Percentiles rank a stretch among this genome's conserved stretches.
These are phyloP conservation scores for Netelia melanura DNA, from an alignment of 2,888 invertebrate genomes.

Conservation along the genomic window DNA sequence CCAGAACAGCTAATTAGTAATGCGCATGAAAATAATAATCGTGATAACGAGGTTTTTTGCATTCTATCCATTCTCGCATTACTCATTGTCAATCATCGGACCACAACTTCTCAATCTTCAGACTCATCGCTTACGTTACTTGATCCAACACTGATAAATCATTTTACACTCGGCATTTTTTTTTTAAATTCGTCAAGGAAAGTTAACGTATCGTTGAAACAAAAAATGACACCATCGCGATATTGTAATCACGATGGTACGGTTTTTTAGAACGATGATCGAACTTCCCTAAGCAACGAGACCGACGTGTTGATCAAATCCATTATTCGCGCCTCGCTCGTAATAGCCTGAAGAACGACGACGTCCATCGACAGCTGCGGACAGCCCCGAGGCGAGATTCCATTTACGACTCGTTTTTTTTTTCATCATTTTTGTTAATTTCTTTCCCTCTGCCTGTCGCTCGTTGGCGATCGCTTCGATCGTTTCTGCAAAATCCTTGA, in stretches of 20 bases:
- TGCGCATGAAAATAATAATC: no score
- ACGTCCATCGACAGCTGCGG: slow-evolving; percentile 38
- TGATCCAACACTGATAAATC: no score
- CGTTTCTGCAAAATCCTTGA: slow-evolving; percentile 28
- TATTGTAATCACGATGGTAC: neutral
- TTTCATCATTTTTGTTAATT: neutral
- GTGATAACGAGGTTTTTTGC: no score
- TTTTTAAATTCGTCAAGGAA: no score
- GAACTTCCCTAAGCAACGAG: slow-evolving; percentile 15
- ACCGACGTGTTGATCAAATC: slow-evolving; percentile 30
- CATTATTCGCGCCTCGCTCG: slow-evolving; percentile 13
- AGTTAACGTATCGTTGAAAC: neutral
- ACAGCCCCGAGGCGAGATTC: slow-evolving; percentile 40
- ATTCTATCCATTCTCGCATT: no score
- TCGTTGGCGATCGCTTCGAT: neutral
- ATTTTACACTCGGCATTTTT: no score
- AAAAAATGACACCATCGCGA: neutral
- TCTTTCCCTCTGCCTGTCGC: neutral
- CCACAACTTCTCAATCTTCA: no score
- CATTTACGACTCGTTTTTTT: slow-evolving; percentile 25
- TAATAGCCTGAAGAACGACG: slow-evolving; percentile 1
- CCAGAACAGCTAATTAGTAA: no score
- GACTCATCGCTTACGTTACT: no score
- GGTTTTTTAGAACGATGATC: neutral
- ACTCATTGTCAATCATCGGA: no score